These are phyloP conservation scores for Microtus montanus DNA, from an alignment of 2,113 vertebrate genomes.

Conservation along the genomic window DNA sequence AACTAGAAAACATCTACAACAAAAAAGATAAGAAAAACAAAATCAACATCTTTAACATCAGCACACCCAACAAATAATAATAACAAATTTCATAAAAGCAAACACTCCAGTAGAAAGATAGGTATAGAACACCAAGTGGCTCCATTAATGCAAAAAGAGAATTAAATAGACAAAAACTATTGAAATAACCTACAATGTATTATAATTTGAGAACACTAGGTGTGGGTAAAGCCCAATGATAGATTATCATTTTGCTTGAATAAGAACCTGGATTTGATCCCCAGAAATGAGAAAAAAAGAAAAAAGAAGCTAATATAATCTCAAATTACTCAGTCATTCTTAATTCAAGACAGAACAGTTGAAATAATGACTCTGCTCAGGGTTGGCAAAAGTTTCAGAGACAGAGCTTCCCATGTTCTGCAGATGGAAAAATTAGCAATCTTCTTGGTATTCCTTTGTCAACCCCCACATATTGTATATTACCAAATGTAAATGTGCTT, in stretches of 20 bases:
- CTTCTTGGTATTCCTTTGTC: not conserved
- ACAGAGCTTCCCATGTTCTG: not conserved
- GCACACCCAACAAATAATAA: not conserved
- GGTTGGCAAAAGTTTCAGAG: not conserved
- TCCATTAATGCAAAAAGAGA: slow-evolving; percentile 47
- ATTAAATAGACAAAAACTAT: slow-evolving; percentile 40
- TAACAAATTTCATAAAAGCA: slow-evolving; percentile 8
- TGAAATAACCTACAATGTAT: not conserved
- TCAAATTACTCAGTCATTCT: slow-evolving; percentile 42
- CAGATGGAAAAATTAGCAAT: not conserved
- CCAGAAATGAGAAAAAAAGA: not conserved
- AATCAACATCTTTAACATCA: not conserved
- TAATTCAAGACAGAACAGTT: slow-evolving; percentile 30
- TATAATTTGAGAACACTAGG: not conserved
- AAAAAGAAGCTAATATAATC: not conserved
- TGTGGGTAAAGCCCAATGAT: not conserved
- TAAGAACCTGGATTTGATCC: not conserved
- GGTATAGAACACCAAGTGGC: not conserved
- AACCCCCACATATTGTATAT: not conserved
- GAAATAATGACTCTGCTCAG: slow-evolving; percentile 9
- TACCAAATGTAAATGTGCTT: not conserved
- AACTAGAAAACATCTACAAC: slow-evolving; percentile 35
- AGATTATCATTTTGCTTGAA: not conserved
- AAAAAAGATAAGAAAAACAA: not conserved
- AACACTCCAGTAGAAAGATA: not conserved